A percentile compares a stretch with the other conserved stretches of the same genome.
phyloP scores from a whole-genome alignment of 2,797 vertebrate species.

The Cossypha niveicapilla region DNA sequence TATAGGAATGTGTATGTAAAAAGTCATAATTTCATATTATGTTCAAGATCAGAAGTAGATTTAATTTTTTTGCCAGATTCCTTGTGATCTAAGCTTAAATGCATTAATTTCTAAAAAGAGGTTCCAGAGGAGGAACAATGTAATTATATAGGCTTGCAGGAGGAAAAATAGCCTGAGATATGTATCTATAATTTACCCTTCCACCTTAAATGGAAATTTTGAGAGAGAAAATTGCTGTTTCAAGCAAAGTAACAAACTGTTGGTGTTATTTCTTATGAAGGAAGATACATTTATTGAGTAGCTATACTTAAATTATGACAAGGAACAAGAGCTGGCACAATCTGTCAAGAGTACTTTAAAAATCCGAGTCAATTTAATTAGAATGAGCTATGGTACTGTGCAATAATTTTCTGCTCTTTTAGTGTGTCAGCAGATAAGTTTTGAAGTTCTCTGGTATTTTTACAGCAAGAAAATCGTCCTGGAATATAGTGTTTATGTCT shows the following conservation, averaged over 20 bases:
- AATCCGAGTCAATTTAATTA: conserved; percentile 20
- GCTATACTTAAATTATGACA: conserved; percentile 13
- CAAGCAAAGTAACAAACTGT: background rate
- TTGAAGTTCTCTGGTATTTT: background rate
- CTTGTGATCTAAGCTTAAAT: background rate
- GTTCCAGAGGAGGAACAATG: background rate
- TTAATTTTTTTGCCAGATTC: background rate
- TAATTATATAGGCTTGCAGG: background rate
- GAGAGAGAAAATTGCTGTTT: background rate
- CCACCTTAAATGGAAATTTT: background rate
- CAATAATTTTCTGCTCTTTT: background rate
- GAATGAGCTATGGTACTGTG: background rate
- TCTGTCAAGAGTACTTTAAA: conserved; percentile 5
- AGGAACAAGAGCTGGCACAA: background rate
- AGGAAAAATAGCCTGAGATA: background rate
- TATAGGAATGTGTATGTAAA: background rate
- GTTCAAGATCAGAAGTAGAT: background rate
- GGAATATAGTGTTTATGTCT: background rate
- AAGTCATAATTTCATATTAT: background rate
- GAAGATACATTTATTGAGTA: background rate
- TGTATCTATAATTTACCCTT: background rate
- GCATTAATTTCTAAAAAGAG: background rate
- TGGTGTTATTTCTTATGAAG: background rate
- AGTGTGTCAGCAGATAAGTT: background rate
- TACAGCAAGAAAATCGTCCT: background rate